phyloP scores from a whole-genome alignment of 2,888 invertebrate species.

The Pristionchus arcanus region DNA sequence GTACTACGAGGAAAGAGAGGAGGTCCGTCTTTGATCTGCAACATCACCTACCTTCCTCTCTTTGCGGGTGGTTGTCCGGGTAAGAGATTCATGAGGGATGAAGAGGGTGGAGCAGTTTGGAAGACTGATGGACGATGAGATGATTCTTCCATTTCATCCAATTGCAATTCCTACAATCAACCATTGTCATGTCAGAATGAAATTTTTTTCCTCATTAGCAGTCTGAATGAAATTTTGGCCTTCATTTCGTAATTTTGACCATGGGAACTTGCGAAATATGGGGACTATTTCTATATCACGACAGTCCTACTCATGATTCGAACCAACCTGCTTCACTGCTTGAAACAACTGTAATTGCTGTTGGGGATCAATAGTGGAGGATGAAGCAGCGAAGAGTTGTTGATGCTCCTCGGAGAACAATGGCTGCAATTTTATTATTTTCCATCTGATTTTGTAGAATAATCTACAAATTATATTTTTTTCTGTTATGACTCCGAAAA shows the following conservation, averaged over 20 bases:
- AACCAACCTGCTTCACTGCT: constrained; percentile 17
- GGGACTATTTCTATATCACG: background rate
- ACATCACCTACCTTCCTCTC: constrained; percentile 16
- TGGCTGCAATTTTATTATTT: background rate
- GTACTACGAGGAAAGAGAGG: background rate
- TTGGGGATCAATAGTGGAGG: background rate
- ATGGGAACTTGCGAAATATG: too few relatives aligned
- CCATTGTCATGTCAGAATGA: background rate
- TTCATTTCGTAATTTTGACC: background rate
- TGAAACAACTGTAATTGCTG: constrained; percentile 7
- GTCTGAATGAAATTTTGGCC: too few relatives aligned
- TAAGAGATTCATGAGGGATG: constrained; percentile 15
- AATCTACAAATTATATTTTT: background rate
- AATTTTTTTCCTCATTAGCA: too few relatives aligned
- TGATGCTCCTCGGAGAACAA: constrained; percentile 20
- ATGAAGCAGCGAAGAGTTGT: constrained; percentile 36
- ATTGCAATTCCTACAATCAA: background rate
- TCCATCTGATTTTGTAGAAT: background rate
- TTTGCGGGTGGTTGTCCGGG: constrained; percentile 24
- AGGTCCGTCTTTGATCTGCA: background rate
- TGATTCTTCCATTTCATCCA: constrained; percentile 4
- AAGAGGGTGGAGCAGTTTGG: constrained; percentile 4
- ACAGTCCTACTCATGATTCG: background rate
- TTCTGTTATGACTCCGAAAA: too few relatives aligned
- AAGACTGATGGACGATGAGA: constrained; percentile 40